Evolutionary conservation across 1,140 invertebrate genomes (phyloP), one percentile per base, ranked within the genome.

Genomic region (Papilio polytes): DNA sequence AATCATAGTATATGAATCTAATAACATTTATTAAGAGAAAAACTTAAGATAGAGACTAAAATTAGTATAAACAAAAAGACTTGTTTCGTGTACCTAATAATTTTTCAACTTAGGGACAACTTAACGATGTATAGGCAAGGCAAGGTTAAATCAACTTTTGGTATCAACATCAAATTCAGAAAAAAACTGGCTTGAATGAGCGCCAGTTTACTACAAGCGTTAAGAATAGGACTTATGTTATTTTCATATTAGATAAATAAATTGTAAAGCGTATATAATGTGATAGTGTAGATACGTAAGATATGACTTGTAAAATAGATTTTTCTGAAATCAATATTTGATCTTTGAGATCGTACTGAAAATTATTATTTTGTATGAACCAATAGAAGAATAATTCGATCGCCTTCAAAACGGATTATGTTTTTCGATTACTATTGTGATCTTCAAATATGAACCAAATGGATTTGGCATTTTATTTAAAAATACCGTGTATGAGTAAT

Each of bases 131-230:
- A 31, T 31, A 70, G 13, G 26, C 10, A 36, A 70, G 63, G 63
- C 63, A 70, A 70, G 63, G 26, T 70, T 70, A 70, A 70, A 70
- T 70, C 63, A 70, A 70, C 12, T 70, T 70, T 31, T 70, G 26
- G 22, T 31, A 31, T 31, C 63, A 18, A 70, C 63, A 31, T 36
- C 13, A 70, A 36, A 31, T 70, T 70, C 63, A 70, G 63, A 6
- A 70, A 63, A 63, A 66, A 66, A 66, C 59, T 15, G 12, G 1
- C 26, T 70, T 12, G 1, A 31, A 2, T 70, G 10, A 26, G 26
- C 26, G 26, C 63, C 26, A 13, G 22, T 70, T 70, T 63, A 12
- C 3, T 15, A 36, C 26, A 36, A 31, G 13, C 3, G 26, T 36
- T 70, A 18, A 36, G 10, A 31, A 70, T 31, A 13, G 15, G 18